phyloP scores from a whole-genome alignment of 2,113 vertebrate genomes.

The Phalacrocorax brasilianus region DNA sequence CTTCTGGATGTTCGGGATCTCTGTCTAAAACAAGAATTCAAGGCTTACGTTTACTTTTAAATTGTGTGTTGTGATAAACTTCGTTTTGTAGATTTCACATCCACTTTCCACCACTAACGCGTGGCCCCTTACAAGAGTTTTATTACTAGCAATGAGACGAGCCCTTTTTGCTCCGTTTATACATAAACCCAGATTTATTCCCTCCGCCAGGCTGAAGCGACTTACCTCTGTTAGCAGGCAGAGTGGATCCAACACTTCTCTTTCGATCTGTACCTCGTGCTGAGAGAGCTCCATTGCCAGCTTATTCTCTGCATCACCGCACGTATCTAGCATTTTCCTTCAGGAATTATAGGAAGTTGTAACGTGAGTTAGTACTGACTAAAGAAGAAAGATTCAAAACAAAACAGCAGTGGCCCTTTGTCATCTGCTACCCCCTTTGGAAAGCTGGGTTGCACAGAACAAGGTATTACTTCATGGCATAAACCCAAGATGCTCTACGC shows the following conservation, averaged over 20 bases:
- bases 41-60: neutral
- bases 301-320: slow-evolving; percentile 91
- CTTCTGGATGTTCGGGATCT: slow-evolving; percentile 97
- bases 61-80: neutral
- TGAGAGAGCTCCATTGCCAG: slow-evolving; percentile 91
- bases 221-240: slow-evolving; percentile 89
- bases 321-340: slow-evolving; percentile 96
- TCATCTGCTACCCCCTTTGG: neutral
- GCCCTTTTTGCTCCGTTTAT: neutral
- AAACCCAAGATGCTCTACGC: neutral
- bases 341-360: neutral
- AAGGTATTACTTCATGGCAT: neutral
- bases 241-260: slow-evolving; percentile 91
- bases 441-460: neutral
- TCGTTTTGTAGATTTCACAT: neutral
- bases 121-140: neutral
- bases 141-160: neutral
- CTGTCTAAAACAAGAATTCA: slow-evolving; percentile 74
- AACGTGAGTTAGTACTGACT: neutral
- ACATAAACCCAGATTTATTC: neutral
- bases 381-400: neutral
- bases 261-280: slow-evolving; percentile 92
- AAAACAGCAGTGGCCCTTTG: neutral
- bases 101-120: neutral
- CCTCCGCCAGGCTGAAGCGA: neutral